Evolutionary conservation across 2,888 invertebrate genomes (phyloP).

Genomic region (Dryobota labecula): DNA sequence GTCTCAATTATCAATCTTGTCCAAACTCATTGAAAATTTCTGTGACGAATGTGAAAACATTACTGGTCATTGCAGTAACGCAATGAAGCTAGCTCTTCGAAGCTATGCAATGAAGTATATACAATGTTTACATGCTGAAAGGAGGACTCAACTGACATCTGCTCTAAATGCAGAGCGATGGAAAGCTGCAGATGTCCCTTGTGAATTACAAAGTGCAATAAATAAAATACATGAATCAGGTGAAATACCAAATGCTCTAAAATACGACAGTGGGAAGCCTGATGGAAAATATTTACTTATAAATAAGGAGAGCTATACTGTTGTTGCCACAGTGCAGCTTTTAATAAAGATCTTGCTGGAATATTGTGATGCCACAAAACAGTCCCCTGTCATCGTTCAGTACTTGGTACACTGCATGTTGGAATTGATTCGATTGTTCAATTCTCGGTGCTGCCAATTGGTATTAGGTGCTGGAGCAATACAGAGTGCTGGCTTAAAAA

Average conservation of each 20-base stretch:
- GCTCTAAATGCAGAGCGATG: constrained; percentile 97
- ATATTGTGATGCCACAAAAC: constrained; percentile 95
- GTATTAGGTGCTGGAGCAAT: constrained; percentile 99
- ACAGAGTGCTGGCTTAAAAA: constrained; percentile 97
- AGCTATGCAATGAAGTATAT: constrained; percentile 97
- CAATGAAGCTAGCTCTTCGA: constrained; percentile 95
- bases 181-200: constrained; percentile 97
- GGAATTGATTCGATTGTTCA: constrained; percentile 96
- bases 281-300: constrained; percentile 91
- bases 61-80: constrained; percentile 94
- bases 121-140: constrained; percentile 96
- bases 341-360: constrained; percentile 97
- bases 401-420: constrained; percentile 96
- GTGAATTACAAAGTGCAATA: constrained; percentile 96
- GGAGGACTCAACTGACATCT: constrained; percentile 95
- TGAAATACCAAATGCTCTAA: constrained; percentile 83
- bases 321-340: constrained; percentile 95
- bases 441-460: constrained; percentile 97
- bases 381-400: constrained; percentile 94
- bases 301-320: constrained; percentile 93
- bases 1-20: constrained; percentile 94
- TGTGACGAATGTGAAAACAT: constrained; percentile 94
- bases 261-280: constrained; percentile 82
- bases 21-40: constrained; percentile 94
- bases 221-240: constrained; percentile 92